Conservation (phyloP, 2,797 vertebrate species). For the Enteromius mattozi region DNA sequence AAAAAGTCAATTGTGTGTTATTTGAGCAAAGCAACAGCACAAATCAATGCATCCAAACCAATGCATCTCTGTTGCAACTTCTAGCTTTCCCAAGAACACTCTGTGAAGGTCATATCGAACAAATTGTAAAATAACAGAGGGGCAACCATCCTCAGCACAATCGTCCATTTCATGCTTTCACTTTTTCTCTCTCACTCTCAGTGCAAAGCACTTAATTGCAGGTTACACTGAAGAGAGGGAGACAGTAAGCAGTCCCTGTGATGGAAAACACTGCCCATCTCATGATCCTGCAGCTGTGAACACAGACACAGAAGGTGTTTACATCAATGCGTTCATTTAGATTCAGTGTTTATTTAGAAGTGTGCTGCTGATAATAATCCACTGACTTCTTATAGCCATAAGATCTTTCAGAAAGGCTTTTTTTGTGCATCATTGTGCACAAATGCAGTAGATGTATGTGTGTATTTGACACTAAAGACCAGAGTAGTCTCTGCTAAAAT, state of each 20-base stretch:
- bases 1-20: not conserved
- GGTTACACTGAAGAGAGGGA: not conserved
- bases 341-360: not conserved
- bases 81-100: not conserved
- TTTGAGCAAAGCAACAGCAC: not conserved
- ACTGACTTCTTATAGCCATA: not conserved
- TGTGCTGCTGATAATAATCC: not conserved
- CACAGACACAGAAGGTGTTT: not conserved
- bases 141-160: not conserved
- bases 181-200: not conserved
- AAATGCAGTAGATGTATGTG: slow-evolving; percentile 23
- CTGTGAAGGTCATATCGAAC: slow-evolving; percentile 12
- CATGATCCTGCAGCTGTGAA: not conserved
- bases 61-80: not conserved
- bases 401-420: not conserved
- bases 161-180: slow-evolving; percentile 4
- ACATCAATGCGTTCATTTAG: not conserved
- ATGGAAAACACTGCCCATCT: not conserved
- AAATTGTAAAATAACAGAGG: slow-evolving; percentile 24
- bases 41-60: not conserved
- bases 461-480: not conserved
- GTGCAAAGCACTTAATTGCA: slow-evolving; percentile 12
- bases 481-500: no score
- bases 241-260: not conserved
- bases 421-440: not conserved